Conservation (phyloP, 2,797 vertebrate genomes). For the Acipenser transmontanus region DNA sequence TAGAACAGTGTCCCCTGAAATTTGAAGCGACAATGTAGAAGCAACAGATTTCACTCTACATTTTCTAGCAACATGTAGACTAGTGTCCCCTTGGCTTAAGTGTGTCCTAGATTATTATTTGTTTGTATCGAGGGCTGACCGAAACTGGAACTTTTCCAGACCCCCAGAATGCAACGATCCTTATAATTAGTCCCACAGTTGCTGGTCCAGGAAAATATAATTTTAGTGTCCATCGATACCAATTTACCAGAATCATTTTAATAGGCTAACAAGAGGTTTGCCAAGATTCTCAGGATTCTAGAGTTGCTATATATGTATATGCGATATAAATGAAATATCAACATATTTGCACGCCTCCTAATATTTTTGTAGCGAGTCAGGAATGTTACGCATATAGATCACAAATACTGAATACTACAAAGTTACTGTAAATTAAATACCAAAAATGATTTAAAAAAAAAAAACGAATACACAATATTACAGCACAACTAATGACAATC, state of each 20-base stretch:
- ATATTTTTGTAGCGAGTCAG: too few species aligned
- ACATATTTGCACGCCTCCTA: neutral
- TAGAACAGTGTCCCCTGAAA: too few species aligned
- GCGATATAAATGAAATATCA: conserved; percentile 8
- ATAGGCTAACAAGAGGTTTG: conserved; percentile 16
- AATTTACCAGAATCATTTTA: conserved; percentile 26
- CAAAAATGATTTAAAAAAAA: too few species aligned
- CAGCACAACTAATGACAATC: too few species aligned
- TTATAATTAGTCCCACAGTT: conserved; percentile 19
- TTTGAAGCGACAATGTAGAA: too few species aligned
- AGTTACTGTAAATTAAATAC: too few species aligned
- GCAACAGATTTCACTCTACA: too few species aligned
- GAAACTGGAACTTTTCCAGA: conserved; percentile 22
- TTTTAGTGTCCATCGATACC: conserved; percentile 12
- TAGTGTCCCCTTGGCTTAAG: neutral
- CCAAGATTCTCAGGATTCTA: conserved; percentile 27
- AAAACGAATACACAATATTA: too few species aligned
- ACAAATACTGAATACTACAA: too few species aligned
- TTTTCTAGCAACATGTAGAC: too few species aligned
- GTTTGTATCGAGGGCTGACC: conserved; percentile 18
- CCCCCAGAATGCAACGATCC: conserved; percentile 13
- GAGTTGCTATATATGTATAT: neutral
- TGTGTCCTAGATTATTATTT: conserved; percentile 14
- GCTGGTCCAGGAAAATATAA: conserved; percentile 14
- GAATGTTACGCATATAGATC: too few species aligned